Percentiles rank a stretch among this genome's conserved stretches.
These are phyloP conservation scores for Drosophila ustulata DNA, from an alignment of 2,888 invertebrate species.

Conservation along the genomic window DNA sequence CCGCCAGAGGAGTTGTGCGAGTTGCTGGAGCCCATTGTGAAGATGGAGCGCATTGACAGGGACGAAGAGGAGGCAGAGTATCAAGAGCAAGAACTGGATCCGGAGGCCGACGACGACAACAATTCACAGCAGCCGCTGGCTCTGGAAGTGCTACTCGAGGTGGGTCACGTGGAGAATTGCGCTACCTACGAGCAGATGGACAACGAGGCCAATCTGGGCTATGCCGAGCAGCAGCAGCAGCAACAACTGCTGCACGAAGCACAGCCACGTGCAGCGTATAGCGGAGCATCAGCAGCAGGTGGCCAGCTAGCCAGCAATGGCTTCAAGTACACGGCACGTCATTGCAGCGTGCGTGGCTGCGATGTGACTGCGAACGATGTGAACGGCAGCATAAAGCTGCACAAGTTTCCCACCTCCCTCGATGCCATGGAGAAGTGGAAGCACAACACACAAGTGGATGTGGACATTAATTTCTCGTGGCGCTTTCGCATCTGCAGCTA, in stretches of 20 bases:
- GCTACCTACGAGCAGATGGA: conserved; percentile 64
- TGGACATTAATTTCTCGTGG: conserved; percentile 63
- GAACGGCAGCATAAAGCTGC: conserved; percentile 55
- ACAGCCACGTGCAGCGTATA: not conserved
- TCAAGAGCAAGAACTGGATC: not conserved
- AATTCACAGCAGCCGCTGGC: conserved; percentile 47
- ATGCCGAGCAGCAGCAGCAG: conserved; percentile 10
- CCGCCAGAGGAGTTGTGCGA: not conserved
- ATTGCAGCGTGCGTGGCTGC: conserved; percentile 69
- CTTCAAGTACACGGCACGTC: conserved; percentile 50
- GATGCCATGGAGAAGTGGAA: conserved; percentile 71
- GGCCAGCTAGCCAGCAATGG: conserved; percentile 15
- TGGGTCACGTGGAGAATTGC: conserved; percentile 71
- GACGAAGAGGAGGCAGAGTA: conserved; percentile 12
- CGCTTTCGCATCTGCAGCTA: conserved; percentile 75
- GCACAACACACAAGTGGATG: conserved; percentile 70
- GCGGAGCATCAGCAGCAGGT: not conserved
- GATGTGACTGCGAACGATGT: conserved; percentile 51
- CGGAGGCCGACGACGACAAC: conserved; percentile 8
- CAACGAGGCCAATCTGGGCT: conserved; percentile 22
- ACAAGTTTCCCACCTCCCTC: conserved; percentile 67
- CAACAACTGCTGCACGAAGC: conserved; percentile 1
- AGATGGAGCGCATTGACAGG: conserved; percentile 31
- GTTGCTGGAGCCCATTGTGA: conserved; percentile 41
- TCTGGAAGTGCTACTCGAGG: conserved; percentile 64